Base-by-base conservation (phyloP, 2,797 vertebrate genomes). In the Rhinatrema bivittatum region DNA sequence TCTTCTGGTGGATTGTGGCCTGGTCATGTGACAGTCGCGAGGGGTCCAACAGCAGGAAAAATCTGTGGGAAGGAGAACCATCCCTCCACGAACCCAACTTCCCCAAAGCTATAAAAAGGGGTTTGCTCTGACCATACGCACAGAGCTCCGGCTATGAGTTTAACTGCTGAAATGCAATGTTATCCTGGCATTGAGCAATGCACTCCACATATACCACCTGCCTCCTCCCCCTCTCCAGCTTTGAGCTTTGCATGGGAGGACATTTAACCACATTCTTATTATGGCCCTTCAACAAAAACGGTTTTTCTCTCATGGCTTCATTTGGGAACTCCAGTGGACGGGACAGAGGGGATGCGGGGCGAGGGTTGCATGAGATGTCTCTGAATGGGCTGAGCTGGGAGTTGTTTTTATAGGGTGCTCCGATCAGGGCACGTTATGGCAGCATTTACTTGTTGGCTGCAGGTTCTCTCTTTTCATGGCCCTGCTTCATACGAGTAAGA, bases 71-170 rank as follows among this genome's bases (percentile, higher is more conserved):
- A 75, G 79, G 77, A 85, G 79, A 86, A 88, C 79, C 86, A 68
- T 72, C 73, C 59, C 66, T 60, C 74, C 65, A 62, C 58, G 68
- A 73, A 53, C 61, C 62, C 72, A 86, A 89, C 89, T 93, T 93
- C 89, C 86, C 79, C 79, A 81, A 85, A 73, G 78, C 31, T 77
- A 78, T 61, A 60, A 88, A 89, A 91, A 88, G 81, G 86, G 79
- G 76, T 23, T 1, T 56, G 56, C n/a, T n/a, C n/a, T n/a, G n/a
- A n/a, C n/a, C n/a, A n/a, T n/a, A n/a, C n/a, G n/a, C 49, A 1
- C 72, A 51, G 46, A 51, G 50, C 26, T 48, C 49, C 9, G 24
- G 50, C 53, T 25, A 10, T 14, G 50, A 28, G 57, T 46, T 58
- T 51, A 68, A 73, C 68, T 53, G 79, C 84, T 79, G 58, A 52